A percentile compares a stretch with the other conserved stretches of the same genome.
These are phyloP conservation scores for Schizopygopsis malacanthus DNA, from an alignment of 2,797 vertebrate species.

Conservation along the genomic window DNA sequence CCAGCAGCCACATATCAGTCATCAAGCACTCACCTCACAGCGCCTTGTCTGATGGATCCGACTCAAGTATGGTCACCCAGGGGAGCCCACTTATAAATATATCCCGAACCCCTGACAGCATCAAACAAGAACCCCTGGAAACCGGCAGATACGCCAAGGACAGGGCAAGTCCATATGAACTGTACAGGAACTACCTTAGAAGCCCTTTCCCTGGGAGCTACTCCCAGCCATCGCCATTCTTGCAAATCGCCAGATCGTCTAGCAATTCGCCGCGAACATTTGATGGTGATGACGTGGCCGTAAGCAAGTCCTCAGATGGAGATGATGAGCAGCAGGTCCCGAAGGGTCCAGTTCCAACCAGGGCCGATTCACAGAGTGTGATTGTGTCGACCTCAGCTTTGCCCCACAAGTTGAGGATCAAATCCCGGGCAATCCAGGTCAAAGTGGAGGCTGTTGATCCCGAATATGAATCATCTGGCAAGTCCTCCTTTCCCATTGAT, in stretches of 20 bases:
- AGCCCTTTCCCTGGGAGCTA: constrained; percentile 77
- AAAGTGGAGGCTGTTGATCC: constrained; percentile 90
- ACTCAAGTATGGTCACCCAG: constrained; percentile 75
- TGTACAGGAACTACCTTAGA: constrained; percentile 82
- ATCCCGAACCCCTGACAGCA: constrained; percentile 79
- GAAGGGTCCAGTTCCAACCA: constrained; percentile 85
- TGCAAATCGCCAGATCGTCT: constrained; percentile 85
- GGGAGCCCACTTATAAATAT: constrained; percentile 69
- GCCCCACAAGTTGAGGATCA: constrained; percentile 96
- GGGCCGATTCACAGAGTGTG: constrained; percentile 82
- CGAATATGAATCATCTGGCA: constrained; percentile 84
- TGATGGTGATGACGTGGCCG: constrained; percentile 84
- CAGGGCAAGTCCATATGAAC: constrained; percentile 81
- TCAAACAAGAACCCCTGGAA: constrained; percentile 90
- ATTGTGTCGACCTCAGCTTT: constrained; percentile 86
- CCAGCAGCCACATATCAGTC: constrained; percentile 91
- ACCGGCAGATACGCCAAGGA: constrained; percentile 77
- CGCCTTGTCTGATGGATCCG: constrained; percentile 80
- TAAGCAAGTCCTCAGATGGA: constrained; percentile 91
- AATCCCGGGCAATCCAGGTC: constrained; percentile 89
- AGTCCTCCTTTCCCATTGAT: constrained; percentile 79
- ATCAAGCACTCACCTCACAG: constrained; percentile 94
- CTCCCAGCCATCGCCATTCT: constrained; percentile 85
- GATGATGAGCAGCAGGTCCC: constrained; percentile 98
- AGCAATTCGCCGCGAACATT: constrained; percentile 92